Percentiles rank a stretch among this genome's conserved stretches.
Evolutionary conservation across 2,113 vertebrate genomes (phyloP).

Genomic region (Rhegmatorhina hoffmannsi): DNA sequence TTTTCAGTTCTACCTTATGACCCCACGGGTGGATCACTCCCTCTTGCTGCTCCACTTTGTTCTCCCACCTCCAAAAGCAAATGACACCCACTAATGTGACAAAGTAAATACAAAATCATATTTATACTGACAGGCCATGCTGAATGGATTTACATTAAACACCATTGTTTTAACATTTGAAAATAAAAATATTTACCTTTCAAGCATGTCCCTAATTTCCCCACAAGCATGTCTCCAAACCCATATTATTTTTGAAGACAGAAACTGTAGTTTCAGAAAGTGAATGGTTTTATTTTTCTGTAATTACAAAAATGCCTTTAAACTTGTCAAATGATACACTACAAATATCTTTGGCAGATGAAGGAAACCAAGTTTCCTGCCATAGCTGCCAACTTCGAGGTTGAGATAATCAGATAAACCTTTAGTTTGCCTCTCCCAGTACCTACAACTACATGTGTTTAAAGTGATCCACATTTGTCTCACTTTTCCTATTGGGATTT

Average conservation of each 20-base stretch:
- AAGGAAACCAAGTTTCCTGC: conserved; percentile 57
- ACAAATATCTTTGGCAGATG: conserved; percentile 54
- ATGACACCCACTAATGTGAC: background rate
- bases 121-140: background rate
- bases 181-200: conserved; percentile 37
- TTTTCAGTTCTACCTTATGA: background rate
- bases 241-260: background rate
- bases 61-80: background rate
- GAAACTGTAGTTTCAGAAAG: conserved; percentile 13
- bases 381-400: conserved; percentile 59
- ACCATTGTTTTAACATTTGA: background rate
- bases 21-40: background rate
- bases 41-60: background rate
- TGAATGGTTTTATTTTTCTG: conserved; percentile 57
- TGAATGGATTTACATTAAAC: background rate
- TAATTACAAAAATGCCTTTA: conserved; percentile 54
- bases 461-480: background rate
- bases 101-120: background rate
- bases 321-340: conserved; percentile 38
- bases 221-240: background rate
- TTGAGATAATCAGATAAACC: conserved; percentile 61
- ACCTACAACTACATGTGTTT: conserved; percentile 35
- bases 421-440: conserved; percentile 44
- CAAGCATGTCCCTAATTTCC: background rate
- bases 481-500: conserved; percentile 26